Evolutionary conservation across 1,140 invertebrate species (phyloP), one percentile per base, ranked within the genome.

Genomic region (Forficula auricularia): DNA sequence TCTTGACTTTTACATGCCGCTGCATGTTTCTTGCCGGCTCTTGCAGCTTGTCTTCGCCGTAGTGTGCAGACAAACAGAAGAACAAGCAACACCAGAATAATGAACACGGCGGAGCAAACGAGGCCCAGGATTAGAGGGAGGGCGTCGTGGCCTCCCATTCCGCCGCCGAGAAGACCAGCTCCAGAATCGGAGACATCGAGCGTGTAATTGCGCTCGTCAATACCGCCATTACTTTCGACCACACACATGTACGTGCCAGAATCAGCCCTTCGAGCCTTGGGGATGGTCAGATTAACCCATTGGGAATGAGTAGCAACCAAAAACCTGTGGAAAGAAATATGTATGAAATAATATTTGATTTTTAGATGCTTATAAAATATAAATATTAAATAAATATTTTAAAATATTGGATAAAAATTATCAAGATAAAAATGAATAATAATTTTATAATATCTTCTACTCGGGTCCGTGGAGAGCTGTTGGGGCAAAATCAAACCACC

Each of bases 191-290:
- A 58, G 1, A 85, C 67, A 7, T 64, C 56, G 14, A 90, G 57
- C 0, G 72, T 75, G 0, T 89, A 60, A 57, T 71, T 84, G 43
- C 65, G 72, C 52, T 83, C 79, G 30, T 80, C 78, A 7, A 76
- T 71, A 0, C 89, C 90, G 1, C 82, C 88, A 0, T 74, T 68
- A 60, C 89, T 95, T 42, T 77, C 78, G 0, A 85, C 87, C 4
- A 80, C 68, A 52, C 89, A 95, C n/a, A 75, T 70, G 57, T 92
- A 95, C 38, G 84, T 76, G 0, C 89, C 90, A 51, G 76, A 74
- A 59, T 95, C 89, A 7, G 77, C 71, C 13, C 64, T 63, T 6
- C 66, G 65, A 0, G 82, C 70, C 37, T 80, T 70, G 1, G 70
- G 61, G 19, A 89, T 77, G 1, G 82, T 85, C 20, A 87, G 59